Base-by-base conservation (phyloP, 2,113 vertebrate genomes). In the Oophaga pumilio region DNA sequence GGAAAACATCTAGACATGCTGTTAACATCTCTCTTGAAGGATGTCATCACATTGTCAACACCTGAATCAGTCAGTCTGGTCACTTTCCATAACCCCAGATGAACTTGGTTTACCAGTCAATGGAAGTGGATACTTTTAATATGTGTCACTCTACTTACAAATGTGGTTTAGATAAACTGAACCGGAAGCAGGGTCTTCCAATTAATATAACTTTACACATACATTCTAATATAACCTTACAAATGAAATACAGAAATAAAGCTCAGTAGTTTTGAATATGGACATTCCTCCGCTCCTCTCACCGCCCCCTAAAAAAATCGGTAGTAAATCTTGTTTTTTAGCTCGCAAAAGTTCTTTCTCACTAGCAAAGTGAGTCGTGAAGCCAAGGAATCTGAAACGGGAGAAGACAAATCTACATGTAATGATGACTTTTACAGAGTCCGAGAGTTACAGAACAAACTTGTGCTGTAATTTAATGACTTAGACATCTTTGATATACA, bases 1-100 rank as follows among this genome's bases (percentile, higher is more conserved):
- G 43, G 69, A 78, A 76, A 57, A 62, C 53, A 73, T 56, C 77
- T 26, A 56, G 76, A 74, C 71, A 74, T n/a, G 53, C 43, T 87
- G 71, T 68, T 81, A 69, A 87, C 86, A 82, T 87, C 64, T 82
- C 68, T 71, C 79, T 50, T 53, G 28, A 71, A 87, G 76, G 78
- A 82, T 87, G 86, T 87, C 86, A 87, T 87, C 79, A 82, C 79
- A 82, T 76, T 87, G 86, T 87, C 86, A 82, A 68, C 86, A 87
- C 78, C 79, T 87, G 33, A 73, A 82, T 68, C 53, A 60, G 49
- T 28, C 52, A 57, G 64, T 69, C 28, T 82, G 79, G 78, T 87
- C 86, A 87, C 68, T 64, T 82, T 82, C 82, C 56, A 76, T 87
- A 87, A 87, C 86, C 86, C 79, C 68, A 76, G 28, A 52, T 82